Evolutionary conservation across 2,113 vertebrate genomes (phyloP).

Genomic region (Emydura subglobosa): DNA sequence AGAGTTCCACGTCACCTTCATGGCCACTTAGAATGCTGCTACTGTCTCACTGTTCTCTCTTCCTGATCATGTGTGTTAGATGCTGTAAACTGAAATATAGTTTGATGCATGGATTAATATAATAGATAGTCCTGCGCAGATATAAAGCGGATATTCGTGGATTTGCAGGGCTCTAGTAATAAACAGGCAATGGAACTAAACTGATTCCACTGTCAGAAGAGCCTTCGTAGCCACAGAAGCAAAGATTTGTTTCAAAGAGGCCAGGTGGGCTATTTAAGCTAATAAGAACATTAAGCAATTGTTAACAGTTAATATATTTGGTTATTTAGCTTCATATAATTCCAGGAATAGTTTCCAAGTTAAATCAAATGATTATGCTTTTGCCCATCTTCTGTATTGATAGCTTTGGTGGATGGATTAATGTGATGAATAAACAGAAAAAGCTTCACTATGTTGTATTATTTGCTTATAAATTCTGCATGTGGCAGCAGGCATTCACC

Average conservation of each 20-base stretch:
- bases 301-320: background rate
- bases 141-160: too few relatives aligned
- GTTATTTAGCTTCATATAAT: background rate
- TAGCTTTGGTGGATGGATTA: background rate
- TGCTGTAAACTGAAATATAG: background rate
- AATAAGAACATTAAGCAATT: background rate
- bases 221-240: background rate
- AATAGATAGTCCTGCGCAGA: background rate
- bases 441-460: background rate
- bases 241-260: background rate
- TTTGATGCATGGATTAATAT: background rate
- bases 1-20: background rate
- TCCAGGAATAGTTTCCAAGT: background rate
- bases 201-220: background rate
- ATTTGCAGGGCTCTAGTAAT: background rate
- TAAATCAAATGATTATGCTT: background rate
- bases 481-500: background rate
- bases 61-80: background rate
- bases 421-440: background rate
- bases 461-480: background rate
- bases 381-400: background rate
- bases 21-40: background rate
- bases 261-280: background rate
- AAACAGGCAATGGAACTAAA: rapidly evolving
- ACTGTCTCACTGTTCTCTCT: too few relatives aligned